A percentile compares a stretch with the other conserved stretches of the same genome.
phyloP scores from a whole-genome alignment of 2,797 vertebrate species.

The Streptopelia turtur region DNA sequence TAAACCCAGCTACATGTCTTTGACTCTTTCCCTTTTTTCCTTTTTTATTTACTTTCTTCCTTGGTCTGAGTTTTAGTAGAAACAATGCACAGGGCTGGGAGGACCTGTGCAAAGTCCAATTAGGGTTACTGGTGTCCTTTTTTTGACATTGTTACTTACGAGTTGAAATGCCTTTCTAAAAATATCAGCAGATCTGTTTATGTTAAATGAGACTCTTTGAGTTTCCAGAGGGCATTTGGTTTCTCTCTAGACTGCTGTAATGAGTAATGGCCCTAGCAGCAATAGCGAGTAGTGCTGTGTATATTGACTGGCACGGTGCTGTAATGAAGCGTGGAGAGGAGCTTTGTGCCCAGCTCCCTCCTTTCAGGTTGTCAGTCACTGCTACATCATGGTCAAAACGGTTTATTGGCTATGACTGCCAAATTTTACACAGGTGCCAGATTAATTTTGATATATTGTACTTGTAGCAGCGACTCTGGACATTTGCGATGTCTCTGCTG shows the following conservation, averaged over 20 bases:
- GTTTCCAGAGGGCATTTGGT: constrained; percentile 16
- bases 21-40: not conserved
- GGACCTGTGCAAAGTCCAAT: constrained; percentile 34
- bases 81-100: not conserved
- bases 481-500: constrained; percentile 40
- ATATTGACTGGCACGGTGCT: not conserved
- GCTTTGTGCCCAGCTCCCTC: constrained; percentile 35
- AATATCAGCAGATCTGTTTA: constrained; percentile 69
- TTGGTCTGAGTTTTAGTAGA: not conserved
- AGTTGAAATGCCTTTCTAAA: constrained; percentile 56
- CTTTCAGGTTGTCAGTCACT: constrained; percentile 61
- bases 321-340: constrained; percentile 61
- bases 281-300: not conserved
- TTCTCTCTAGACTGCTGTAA: constrained; percentile 8
- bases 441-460: constrained; percentile 73
- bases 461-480: constrained; percentile 41
- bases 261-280: constrained; percentile 3
- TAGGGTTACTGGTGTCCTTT: constrained; percentile 32
- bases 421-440: constrained; percentile 74
- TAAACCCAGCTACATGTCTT: not conserved
- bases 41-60: too few species aligned
- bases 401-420: constrained; percentile 76
- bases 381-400: constrained; percentile 38
- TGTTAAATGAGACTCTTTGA: not conserved
- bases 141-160: constrained; percentile 44